Conservation (phyloP, 37 sponge, comb jelly and placozoan genomes). For the Halisarca cf. caerulea region DNA sequence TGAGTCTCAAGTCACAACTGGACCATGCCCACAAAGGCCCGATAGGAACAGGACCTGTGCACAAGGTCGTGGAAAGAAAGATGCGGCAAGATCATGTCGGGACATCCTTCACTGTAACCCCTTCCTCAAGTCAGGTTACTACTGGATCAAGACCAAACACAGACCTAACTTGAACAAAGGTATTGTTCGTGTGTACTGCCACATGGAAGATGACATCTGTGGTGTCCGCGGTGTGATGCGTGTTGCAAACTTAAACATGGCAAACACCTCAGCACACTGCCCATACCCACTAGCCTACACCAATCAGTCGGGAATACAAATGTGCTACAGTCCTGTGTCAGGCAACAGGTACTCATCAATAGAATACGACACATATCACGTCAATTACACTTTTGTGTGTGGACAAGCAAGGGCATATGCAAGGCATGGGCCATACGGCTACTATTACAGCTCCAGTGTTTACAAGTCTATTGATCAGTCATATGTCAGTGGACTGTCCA, state of each 20-base stretch:
- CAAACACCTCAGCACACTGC: neutral
- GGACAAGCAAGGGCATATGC: neutral
- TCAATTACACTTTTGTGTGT: neutral
- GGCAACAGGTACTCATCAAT: neutral
- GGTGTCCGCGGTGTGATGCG: neutral
- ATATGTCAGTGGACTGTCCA: conserved; percentile 2
- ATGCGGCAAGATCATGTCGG: neutral
- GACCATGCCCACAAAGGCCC: neutral
- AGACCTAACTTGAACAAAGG: neutral
- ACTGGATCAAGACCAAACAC: conserved; percentile 5
- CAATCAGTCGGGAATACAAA: neutral
- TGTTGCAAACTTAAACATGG: neutral
- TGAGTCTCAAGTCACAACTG: neutral
- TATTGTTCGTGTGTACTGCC: neutral
- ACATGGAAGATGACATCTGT: conserved; percentile 1
- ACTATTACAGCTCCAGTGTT: neutral
- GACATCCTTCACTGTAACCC: neutral
- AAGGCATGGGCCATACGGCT: neutral
- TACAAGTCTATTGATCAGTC: neutral
- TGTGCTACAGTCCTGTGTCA: neutral
- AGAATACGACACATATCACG: neutral
- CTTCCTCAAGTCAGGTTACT: neutral
- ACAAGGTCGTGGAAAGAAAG: neutral
- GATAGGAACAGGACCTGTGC: neutral
- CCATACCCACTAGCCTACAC: neutral